Evolutionary conservation across 53 echinoderm and acorn worm species (phyloP).

Genomic region (Hippasteria phrygiana): DNA sequence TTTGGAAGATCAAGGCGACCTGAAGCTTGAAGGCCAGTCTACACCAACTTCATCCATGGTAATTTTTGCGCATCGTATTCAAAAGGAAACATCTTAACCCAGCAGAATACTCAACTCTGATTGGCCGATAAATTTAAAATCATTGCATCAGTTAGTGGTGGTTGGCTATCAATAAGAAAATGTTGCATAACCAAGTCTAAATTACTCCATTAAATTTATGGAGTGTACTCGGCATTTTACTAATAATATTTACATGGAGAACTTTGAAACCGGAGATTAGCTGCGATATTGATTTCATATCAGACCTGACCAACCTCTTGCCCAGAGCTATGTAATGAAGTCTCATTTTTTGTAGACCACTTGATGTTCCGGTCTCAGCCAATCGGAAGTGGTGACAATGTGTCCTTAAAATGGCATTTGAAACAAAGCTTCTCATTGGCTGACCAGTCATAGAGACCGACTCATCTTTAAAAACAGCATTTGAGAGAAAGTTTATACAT

Average conservation of each 20-base stretch:
- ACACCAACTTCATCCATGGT: neutral
- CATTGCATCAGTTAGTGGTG: neutral
- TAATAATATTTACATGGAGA: too few species aligned
- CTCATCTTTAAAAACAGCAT: neutral
- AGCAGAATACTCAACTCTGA: neutral
- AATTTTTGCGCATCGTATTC: neutral
- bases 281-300: neutral
- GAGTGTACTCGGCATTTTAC: too few species aligned
- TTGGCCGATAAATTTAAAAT: neutral
- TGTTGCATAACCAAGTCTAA: neutral
- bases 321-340: neutral
- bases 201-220: too few species aligned
- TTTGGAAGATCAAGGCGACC: constrained; percentile 82
- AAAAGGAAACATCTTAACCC: neutral
- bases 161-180: neutral
- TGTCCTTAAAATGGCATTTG: neutral
- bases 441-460: neutral
- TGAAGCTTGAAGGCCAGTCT: neutral
- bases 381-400: neutral
- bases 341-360: neutral
- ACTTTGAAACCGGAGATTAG: neutral
- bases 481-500: neutral
- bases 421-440: neutral
- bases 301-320: neutral
- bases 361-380: too few species aligned